Conservation (phyloP, 2,797 vertebrate species). For the Muscicapa striata region DNA sequence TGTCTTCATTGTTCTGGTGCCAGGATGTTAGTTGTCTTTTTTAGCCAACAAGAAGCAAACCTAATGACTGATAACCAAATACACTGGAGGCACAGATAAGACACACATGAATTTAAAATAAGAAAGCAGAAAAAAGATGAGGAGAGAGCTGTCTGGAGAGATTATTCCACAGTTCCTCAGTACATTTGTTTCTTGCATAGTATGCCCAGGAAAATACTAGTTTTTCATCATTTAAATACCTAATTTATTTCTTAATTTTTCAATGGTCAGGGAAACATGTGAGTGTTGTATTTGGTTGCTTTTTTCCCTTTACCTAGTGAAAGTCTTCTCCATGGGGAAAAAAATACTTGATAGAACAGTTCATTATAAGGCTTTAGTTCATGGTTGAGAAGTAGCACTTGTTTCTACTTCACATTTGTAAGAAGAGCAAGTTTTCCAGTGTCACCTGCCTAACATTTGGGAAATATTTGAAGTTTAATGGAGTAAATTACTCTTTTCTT, state of each 20-base stretch:
- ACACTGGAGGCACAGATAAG: background rate
- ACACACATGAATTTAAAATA: background rate
- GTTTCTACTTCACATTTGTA: background rate
- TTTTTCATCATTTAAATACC: background rate
- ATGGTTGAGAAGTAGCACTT: background rate
- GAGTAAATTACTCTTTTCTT: background rate
- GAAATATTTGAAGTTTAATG: background rate
- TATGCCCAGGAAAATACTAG: background rate
- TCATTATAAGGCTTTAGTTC: background rate
- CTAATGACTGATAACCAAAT: background rate
- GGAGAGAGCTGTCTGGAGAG: background rate
- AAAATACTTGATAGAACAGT: background rate
- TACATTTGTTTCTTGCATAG: background rate
- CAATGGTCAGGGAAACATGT: background rate
- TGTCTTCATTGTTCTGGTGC: background rate
- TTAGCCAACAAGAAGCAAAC: background rate
- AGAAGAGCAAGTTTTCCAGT: background rate
- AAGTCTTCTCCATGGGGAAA: background rate
- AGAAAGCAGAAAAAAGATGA: background rate
- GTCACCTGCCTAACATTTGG: background rate
- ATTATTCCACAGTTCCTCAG: background rate
- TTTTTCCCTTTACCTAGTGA: background rate
- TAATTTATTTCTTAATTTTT: slow-evolving; percentile 1
- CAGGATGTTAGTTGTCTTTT: background rate
- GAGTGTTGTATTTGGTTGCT: background rate